Percentiles rank a stretch among this genome's conserved stretches.
phyloP scores from a whole-genome alignment of 1,140 invertebrate species.

The Drosophila arawakana region DNA sequence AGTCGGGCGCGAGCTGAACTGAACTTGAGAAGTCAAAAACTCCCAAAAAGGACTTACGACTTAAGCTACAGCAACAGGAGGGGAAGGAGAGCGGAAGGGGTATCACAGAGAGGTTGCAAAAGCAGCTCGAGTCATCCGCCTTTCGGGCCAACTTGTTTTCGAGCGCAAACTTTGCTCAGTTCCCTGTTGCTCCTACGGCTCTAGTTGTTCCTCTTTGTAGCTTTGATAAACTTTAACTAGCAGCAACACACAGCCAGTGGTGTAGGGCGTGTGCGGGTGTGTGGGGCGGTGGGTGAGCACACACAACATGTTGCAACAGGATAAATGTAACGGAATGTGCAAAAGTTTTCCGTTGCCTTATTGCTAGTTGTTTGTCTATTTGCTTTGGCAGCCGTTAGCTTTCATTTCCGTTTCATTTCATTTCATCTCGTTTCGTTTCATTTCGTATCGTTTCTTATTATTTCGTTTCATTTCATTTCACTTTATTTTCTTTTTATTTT shows the following conservation, averaged over 20 bases:
- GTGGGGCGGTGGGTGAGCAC: not conserved
- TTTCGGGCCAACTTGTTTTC: constrained; percentile 35
- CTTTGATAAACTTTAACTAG: constrained; percentile 79
- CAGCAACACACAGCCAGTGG: constrained; percentile 45
- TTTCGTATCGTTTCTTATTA: constrained; percentile 48
- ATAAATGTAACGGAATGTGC: constrained; percentile 59
- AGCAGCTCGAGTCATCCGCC: not conserved
- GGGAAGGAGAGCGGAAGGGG: constrained; percentile 2
- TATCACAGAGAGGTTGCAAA: not conserved
- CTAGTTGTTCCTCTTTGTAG: constrained; percentile 39
- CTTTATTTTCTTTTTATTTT: constrained; percentile 44
- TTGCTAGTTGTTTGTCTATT: constrained; percentile 72
- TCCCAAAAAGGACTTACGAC: constrained; percentile 75
- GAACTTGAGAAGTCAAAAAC: constrained; percentile 82
- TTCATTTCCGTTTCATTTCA: constrained; percentile 80
- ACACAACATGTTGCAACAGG: constrained; percentile 36
- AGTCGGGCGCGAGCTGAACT: constrained; percentile 51
- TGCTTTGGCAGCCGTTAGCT: constrained; percentile 76
- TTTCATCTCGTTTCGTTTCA: constrained; percentile 74
- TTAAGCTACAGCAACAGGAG: constrained; percentile 33
- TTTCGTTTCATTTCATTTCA: constrained; percentile 59
- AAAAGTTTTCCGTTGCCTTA: constrained; percentile 59
- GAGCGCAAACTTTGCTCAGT: constrained; percentile 41
- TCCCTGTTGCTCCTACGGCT: constrained; percentile 29
- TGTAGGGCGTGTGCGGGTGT: not conserved